Evolutionary conservation across 2,113 vertebrate genomes (phyloP).

Genomic region (Oryzias javanicus): DNA sequence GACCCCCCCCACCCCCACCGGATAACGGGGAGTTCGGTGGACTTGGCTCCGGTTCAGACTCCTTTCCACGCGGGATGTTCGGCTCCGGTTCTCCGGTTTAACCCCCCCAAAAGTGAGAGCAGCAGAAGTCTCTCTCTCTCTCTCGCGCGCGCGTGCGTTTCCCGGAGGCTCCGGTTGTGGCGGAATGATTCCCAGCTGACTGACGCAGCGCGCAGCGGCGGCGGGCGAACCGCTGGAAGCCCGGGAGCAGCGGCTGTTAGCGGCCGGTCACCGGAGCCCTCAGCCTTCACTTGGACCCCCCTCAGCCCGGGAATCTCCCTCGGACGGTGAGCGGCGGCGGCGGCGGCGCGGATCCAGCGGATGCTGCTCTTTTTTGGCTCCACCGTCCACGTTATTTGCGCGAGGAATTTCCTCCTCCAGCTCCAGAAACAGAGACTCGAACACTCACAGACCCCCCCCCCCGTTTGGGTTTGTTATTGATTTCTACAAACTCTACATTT

Average conservation of each 20-base stretch:
- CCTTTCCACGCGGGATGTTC: slow-evolving; percentile 16
- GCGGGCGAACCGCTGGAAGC: slow-evolving; percentile 30
- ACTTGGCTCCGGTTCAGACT: slow-evolving; percentile 47
- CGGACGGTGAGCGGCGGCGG: slow-evolving; percentile 9
- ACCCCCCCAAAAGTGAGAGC: slow-evolving; percentile 26
- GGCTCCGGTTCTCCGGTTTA: background rate
- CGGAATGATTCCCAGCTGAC: slow-evolving; percentile 4
- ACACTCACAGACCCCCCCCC: background rate
- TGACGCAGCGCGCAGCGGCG: slow-evolving; percentile 38
- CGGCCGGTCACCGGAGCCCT: slow-evolving; percentile 1
- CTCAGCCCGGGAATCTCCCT: background rate
- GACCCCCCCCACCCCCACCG: background rate
- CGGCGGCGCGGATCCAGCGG: slow-evolving; percentile 21
- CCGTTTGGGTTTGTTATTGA: background rate
- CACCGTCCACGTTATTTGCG: slow-evolving; percentile 23
- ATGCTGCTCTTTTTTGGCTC: slow-evolving; percentile 5
- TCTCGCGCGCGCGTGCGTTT: background rate
- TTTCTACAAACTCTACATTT: background rate
- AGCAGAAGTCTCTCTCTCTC: no score
- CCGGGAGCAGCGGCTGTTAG: slow-evolving; percentile 4
- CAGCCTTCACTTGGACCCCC: background rate
- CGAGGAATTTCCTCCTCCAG: slow-evolving; percentile 15
- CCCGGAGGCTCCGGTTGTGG: background rate
- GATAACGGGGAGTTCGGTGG: slow-evolving; percentile 23
- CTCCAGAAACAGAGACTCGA: slow-evolving; percentile 13